A percentile compares a stretch with the other conserved stretches of the same genome.
phyloP scores from a whole-genome alignment of 2,113 vertebrate genomes.

The Microcebus lehilahytsara region DNA sequence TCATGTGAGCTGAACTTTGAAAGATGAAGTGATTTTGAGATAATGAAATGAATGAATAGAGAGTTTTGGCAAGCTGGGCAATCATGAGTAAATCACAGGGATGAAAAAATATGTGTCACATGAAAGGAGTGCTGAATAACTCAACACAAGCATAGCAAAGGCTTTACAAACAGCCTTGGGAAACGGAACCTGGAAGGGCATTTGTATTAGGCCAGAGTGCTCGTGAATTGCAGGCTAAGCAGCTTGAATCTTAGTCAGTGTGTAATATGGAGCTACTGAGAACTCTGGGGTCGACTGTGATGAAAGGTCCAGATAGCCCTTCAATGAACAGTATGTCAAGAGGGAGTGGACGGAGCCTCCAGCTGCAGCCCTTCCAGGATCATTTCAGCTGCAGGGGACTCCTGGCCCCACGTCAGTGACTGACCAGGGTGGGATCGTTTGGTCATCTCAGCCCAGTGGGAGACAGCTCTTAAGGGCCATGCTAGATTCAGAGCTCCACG shows the following conservation, averaged over 20 bases:
- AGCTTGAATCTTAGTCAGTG: background rate
- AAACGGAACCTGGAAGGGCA: background rate
- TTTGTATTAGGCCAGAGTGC: background rate
- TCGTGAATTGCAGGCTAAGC: background rate
- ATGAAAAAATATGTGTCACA: background rate
- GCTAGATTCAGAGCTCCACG: background rate
- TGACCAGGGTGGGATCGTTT: background rate
- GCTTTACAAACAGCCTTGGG: background rate
- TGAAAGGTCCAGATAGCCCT: rapidly evolving
- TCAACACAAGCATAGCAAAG: background rate
- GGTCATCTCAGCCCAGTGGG: background rate
- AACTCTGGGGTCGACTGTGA: background rate
- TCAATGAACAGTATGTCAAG: no score
- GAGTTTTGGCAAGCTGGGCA: background rate
- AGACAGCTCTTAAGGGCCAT: background rate
- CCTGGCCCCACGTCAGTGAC: no score
- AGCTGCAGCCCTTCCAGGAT: no score
- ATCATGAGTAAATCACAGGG: background rate
- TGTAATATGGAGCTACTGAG: background rate
- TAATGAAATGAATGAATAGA: background rate
- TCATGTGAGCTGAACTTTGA: background rate
- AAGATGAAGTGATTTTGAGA: background rate
- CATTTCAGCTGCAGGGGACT: background rate
- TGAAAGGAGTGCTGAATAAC: background rate
- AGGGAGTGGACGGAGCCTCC: background rate